A percentile compares a stretch with the other conserved stretches of the same genome.
Evolutionary conservation across 1,140 invertebrate genomes (phyloP).

Genomic region (Amyelois transitella): DNA sequence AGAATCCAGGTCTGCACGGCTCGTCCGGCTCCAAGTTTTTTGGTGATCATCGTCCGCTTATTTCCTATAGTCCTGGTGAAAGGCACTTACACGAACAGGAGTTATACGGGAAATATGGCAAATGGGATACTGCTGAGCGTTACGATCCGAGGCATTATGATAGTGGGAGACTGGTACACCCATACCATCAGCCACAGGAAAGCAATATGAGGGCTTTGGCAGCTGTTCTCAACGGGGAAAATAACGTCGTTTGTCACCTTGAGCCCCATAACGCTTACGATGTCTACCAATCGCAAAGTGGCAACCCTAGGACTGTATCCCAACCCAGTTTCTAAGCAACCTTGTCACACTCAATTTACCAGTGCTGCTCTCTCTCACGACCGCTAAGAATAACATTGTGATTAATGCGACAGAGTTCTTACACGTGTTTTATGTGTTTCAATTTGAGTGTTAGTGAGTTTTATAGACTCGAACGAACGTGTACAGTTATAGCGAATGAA

Average conservation of each 20-base stretch:
- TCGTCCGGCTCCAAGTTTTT: slow-evolving; percentile 82
- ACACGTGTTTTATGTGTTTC: slow-evolving; percentile 1
- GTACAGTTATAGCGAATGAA: slow-evolving; percentile 62
- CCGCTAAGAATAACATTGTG: slow-evolving; percentile 9
- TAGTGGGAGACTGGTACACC: slow-evolving; percentile 65
- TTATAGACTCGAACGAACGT: slow-evolving; percentile 9
- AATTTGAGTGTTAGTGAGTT: slow-evolving; percentile 20
- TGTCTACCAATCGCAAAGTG: slow-evolving; percentile 73
- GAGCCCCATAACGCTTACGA: slow-evolving; percentile 78
- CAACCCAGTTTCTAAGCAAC: slow-evolving; percentile 72
- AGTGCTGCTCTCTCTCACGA: not conserved
- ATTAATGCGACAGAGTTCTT: slow-evolving; percentile 5
- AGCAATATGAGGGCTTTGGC: slow-evolving; percentile 80
- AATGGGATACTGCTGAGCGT: slow-evolving; percentile 77
- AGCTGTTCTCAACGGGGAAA: slow-evolving; percentile 87
- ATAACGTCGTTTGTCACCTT: slow-evolving; percentile 85
- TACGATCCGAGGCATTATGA: slow-evolving; percentile 67
- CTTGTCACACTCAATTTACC: not conserved
- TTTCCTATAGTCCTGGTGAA: slow-evolving; percentile 79
- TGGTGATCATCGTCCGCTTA: slow-evolving; percentile 85
- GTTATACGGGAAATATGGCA: slow-evolving; percentile 72
- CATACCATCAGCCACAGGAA: slow-evolving; percentile 66
- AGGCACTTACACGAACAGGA: slow-evolving; percentile 73
- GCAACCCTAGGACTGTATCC: slow-evolving; percentile 72
- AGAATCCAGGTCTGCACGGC: slow-evolving; percentile 58